Conservation (phyloP, 2,888 invertebrate genomes). For the Plutella xylostella region DNA sequence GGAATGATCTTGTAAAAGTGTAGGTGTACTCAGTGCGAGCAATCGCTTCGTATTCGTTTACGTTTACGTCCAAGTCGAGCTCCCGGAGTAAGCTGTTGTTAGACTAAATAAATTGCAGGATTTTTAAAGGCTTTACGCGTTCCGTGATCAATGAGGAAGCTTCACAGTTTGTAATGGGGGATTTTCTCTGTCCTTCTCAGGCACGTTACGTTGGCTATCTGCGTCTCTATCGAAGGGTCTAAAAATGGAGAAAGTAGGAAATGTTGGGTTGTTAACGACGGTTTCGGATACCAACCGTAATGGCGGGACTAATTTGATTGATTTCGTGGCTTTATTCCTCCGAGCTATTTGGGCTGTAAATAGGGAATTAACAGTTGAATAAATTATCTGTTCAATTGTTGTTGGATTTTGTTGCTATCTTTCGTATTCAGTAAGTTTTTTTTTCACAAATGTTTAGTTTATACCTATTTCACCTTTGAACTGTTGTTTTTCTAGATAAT, state of each 20-base stretch:
- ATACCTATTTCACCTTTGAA: background rate
- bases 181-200: conserved; percentile 34
- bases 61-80: background rate
- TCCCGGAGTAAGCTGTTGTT: conserved; percentile 40
- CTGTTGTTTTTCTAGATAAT: background rate
- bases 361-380: background rate
- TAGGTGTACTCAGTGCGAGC: no score
- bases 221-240: conserved; percentile 28
- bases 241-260: conserved; percentile 34
- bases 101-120: conserved; percentile 62
- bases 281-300: conserved; percentile 31
- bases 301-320: conserved; percentile 33
- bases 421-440: background rate
- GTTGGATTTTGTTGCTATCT: background rate
- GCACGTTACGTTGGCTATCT: conserved; percentile 19
- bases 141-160: conserved; percentile 61
- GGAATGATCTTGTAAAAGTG: no score
- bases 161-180: conserved; percentile 55
- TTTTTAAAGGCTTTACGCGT: conserved; percentile 61
- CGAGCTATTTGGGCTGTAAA: background rate
- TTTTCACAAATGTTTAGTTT: background rate
- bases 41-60: background rate
- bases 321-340: conserved; percentile 20
- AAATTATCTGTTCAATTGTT: background rate
- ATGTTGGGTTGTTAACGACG: conserved; percentile 42